Conservation (phyloP, 2,888 invertebrate species). For the Lathronympha strigana region DNA sequence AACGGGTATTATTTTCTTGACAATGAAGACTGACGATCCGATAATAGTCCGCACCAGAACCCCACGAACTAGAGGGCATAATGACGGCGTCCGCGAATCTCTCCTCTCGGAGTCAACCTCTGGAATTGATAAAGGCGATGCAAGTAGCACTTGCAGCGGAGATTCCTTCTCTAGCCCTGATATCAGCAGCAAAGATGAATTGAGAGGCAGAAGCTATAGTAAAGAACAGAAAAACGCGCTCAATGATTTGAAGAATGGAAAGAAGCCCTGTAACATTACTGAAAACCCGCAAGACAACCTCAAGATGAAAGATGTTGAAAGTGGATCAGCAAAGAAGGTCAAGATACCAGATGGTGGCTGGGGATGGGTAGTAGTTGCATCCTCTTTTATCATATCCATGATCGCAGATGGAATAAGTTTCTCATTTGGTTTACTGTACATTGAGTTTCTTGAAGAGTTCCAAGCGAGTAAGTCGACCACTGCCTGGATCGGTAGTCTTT, state of each 20-base stretch:
- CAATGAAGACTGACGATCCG: slow-evolving; percentile 66
- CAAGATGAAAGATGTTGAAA: slow-evolving; percentile 49
- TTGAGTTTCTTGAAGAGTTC: slow-evolving; percentile 92
- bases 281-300: slow-evolving; percentile 53
- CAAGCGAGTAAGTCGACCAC: slow-evolving; percentile 92
- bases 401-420: slow-evolving; percentile 97
- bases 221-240: slow-evolving; percentile 58
- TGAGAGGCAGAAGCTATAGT: slow-evolving; percentile 47
- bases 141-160: slow-evolving; percentile 64
- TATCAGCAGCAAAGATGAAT: slow-evolving; percentile 53
- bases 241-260: slow-evolving; percentile 45
- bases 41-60: slow-evolving; percentile 67
- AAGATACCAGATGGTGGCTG: slow-evolving; percentile 92
- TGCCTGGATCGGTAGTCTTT: slow-evolving; percentile 95
- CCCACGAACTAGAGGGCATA: slow-evolving; percentile 57
- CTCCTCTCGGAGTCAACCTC: slow-evolving; percentile 78
- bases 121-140: slow-evolving; percentile 78
- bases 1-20: slow-evolving; percentile 61
- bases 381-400: slow-evolving; percentile 93
- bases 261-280: slow-evolving; percentile 53
- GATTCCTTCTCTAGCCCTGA: slow-evolving; percentile 73
- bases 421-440: slow-evolving; percentile 95
- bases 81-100: slow-evolving; percentile 67
- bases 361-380: slow-evolving; percentile 95
- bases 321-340: slow-evolving; percentile 63